A percentile compares a stretch with the other conserved stretches of the same genome.
Evolutionary conservation across 2,888 invertebrate genomes (phyloP).

Genomic region (Temnothorax ravouxi): DNA sequence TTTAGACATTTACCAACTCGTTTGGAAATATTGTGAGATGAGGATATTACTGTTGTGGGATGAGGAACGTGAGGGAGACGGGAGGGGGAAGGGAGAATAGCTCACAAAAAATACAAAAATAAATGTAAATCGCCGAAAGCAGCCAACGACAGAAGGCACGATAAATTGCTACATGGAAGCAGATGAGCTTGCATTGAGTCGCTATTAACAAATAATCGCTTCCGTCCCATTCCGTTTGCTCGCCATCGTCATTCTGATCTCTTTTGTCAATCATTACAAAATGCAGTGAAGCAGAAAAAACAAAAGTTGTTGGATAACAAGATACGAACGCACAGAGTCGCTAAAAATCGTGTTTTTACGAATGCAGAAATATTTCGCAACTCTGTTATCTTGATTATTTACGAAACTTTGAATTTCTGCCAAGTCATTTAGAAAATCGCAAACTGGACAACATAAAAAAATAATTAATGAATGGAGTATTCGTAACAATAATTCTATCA

Average conservation of each 20-base stretch:
- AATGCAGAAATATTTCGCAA: not conserved
- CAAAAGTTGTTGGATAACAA: not conserved
- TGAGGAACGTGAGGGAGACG: constrained; percentile 25
- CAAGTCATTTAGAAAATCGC: not conserved
- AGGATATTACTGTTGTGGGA: constrained; percentile 23
- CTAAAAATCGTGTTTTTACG: not conserved
- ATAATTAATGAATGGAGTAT: not conserved
- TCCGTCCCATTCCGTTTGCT: constrained; percentile 38
- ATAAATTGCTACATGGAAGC: constrained; percentile 83
- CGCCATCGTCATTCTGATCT: constrained; percentile 17
- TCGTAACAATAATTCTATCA: constrained; percentile 10
- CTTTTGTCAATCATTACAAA: constrained; percentile 37
- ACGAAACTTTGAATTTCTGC: not conserved
- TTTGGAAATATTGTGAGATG: constrained; percentile 60
- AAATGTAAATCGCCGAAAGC: constrained; percentile 82
- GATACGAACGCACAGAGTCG: not conserved
- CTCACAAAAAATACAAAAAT: constrained; percentile 79
- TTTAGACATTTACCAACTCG: constrained; percentile 64
- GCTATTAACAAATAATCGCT: constrained; percentile 58
- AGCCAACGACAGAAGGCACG: constrained; percentile 84
- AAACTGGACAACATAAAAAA: not conserved
- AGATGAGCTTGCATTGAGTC: constrained; percentile 70
- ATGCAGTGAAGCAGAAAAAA: not conserved
- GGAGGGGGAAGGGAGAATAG: constrained; percentile 7
- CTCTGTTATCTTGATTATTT: not conserved